These are phyloP conservation scores for Dyspetes luteomarginatus DNA, from an alignment of 2,888 invertebrate genomes.

Conservation along the genomic window DNA sequence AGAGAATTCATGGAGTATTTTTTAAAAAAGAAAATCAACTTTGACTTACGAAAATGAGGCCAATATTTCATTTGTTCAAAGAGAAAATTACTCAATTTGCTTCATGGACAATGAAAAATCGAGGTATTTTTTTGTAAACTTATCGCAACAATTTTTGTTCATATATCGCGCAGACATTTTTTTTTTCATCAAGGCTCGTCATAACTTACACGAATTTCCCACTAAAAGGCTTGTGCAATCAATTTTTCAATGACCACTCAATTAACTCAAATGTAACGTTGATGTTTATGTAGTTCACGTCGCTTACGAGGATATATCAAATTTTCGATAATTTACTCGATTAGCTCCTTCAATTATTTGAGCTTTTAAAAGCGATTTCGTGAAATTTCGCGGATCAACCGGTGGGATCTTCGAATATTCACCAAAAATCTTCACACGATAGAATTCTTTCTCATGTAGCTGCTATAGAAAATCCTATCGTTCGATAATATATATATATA, in stretches of 20 bases:
- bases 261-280: background rate
- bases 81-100: too few species aligned
- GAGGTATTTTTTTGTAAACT: too few species aligned
- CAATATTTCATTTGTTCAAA: too few species aligned
- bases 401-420: background rate
- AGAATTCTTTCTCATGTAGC: constrained; percentile 25
- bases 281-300: background rate
- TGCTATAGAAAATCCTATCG: constrained; percentile 67
- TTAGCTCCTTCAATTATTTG: too few species aligned
- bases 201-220: background rate
- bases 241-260: background rate
- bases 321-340: constrained; percentile 12
- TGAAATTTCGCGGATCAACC: background rate
- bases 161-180: background rate
- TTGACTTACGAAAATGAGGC: too few species aligned
- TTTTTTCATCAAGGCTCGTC: background rate
- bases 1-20: background rate
- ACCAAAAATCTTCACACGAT: background rate
- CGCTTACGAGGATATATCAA: constrained; percentile 17
- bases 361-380: too few species aligned
- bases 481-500: constrained; percentile 65
- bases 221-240: background rate
- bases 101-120: too few species aligned
- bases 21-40: too few species aligned
- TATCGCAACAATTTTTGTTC: constrained; percentile 21